Evolutionary conservation across 2,888 invertebrate species (phyloP).

Genomic region (Lycia hirtaria): DNA sequence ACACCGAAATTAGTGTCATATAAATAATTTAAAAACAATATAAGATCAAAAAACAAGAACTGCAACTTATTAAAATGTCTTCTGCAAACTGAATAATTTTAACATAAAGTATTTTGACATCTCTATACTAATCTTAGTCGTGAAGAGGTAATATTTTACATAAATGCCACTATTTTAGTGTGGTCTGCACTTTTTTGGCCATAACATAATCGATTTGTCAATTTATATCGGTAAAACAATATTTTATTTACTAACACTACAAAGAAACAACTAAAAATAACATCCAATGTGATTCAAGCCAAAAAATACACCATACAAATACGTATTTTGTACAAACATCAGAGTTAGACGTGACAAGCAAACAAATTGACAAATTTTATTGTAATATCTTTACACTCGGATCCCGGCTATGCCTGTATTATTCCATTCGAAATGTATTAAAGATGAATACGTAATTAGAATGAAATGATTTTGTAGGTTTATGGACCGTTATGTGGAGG

Average conservation of each 20-base stretch:
- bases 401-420: slow-evolving; percentile 37
- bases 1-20: neutral
- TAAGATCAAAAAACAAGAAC: neutral
- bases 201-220: slow-evolving; percentile 17
- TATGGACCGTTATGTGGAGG: slow-evolving; percentile 10
- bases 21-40: neutral
- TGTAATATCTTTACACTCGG: slow-evolving; percentile 38
- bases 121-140: slow-evolving; percentile 7
- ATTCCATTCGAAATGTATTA: slow-evolving; percentile 44
- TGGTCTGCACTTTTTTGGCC: neutral
- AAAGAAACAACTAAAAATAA: neutral
- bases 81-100: neutral
- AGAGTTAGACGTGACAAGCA: slow-evolving; percentile 48
- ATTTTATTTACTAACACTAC: slow-evolving; percentile 1
- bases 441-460: slow-evolving; percentile 26
- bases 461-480: slow-evolving; percentile 11
- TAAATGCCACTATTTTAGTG: neutral
- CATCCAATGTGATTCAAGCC: neutral
- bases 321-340: slow-evolving; percentile 50
- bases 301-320: slow-evolving; percentile 18
- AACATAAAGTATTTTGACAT: slow-evolving; percentile 1
- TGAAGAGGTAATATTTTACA: slow-evolving; percentile 10
- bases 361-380: slow-evolving; percentile 35
- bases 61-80: neutral
- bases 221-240: slow-evolving; percentile 6